Base-by-base conservation (phyloP, 2,113 vertebrate genomes). In the Charina bottae region DNA sequence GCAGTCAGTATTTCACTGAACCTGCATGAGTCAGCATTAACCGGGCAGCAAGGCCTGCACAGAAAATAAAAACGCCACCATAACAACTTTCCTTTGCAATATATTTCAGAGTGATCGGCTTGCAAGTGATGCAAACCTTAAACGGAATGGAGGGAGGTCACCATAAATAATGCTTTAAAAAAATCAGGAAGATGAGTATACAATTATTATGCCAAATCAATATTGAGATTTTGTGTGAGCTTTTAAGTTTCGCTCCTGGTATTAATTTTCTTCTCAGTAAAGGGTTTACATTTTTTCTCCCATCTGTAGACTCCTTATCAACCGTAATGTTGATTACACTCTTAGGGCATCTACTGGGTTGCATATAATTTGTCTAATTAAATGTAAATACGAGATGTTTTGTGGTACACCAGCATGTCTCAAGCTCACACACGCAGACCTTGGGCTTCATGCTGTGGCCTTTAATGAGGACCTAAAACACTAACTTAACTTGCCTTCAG, bases 361-460 rank as follows among this genome's bases (percentile, higher is more conserved):
- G 95, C 24, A 0, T 96, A 95, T 96, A 97, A 98, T 97, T 97
- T 97, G 96, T 96, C 97, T 97, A 97, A 98, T 98, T 97, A 98
- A 97, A 97, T 91, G 94, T 97, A 97, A 97, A 97, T 96, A 93
- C 95, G 96, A 95, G 95, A 95, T 95, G 95, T 97, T 97, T 97
- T 95, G 94, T 94, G 94, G 94, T 95, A 96, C 93, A 96, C 94
- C 94, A 85, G 96, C 97, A 96, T 96, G 2, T 54, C 87, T 83
- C 58, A 62, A 46, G 42, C 28, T 24, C 46, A 42, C 0, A 2
- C 60, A 55, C 7, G 24, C 64, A 89, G 59, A 59, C 60, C 85
- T 94, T 94, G 93, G 1, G 68, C 95, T 96, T 94, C 97, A 97
- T 55, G 96, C 97, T 97, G 96, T 95, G 97, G 97, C 93, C 96